Evolutionary conservation across 2,113 vertebrate species (phyloP), one percentile per base, ranked within the genome.

Genomic region (Stigmatopora argus): DNA sequence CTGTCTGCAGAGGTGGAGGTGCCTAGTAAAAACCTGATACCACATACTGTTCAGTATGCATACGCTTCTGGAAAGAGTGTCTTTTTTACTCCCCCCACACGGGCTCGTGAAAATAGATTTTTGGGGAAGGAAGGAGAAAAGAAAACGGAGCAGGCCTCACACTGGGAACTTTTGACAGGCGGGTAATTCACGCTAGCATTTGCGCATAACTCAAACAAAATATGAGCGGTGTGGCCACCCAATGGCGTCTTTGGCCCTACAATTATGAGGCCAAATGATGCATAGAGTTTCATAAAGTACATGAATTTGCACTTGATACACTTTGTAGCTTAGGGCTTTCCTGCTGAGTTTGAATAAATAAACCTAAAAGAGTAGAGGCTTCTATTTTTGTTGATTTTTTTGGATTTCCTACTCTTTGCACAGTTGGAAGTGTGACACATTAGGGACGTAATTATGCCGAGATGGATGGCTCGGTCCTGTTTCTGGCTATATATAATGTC

Each of bases 381-480:
- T 31, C 47, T 66, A 64, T 63, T 49, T 74, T 70, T 31, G 1
- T 31, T n/a, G n/a, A n/a, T n/a, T n/a, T n/a, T n/a, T n/a, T n/a
- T n/a, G n/a, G n/a, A 31, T 2, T 56, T 52, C 10, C 44, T 14
- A 17, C 52, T 65, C 51, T 31, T 59, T 13, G 34, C 74, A 52
- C 81, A 77, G 79, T 46, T 58, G 79, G 81, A 66, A 71, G 71
- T 71, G 65, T 69, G 77, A 71, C 71, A 72, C 74, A 77, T 83
- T 81, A 66, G 70, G 46, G 62, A 71, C 69, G 72, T 88, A 84
- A 87, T 89, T 87, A 80, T 64, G n/a, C 53, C 5, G 38, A 85
- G 89, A 89, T 78, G 74, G 80, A 91, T 89, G 77, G 55, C 74
- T 56, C 46, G 0, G 72, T 72, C 67, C 81, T 71, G 81, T 85